phyloP scores from a whole-genome alignment of 2,888 invertebrate genomes.

The Athalia circularis region DNA sequence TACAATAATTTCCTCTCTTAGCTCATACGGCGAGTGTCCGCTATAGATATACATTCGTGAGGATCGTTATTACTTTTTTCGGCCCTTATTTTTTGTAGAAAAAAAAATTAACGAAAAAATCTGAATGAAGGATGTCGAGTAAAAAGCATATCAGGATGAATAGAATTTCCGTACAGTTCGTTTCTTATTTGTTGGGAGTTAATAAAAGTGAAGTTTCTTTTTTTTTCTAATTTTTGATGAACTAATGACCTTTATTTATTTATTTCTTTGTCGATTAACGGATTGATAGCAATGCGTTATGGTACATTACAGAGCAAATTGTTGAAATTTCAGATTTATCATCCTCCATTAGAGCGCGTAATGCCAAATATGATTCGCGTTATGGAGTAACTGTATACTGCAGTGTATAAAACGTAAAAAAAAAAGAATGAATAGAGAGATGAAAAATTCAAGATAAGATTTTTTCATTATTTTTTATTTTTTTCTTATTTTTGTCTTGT shows the following conservation, averaged over 20 bases:
- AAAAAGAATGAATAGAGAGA: not conserved
- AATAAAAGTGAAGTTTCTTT: not conserved
- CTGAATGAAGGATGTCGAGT: no score
- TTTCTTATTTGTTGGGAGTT: no score
- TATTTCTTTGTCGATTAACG: no score
- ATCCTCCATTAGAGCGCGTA: not conserved
- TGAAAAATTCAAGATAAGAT: conserved; percentile 2
- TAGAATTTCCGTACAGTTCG: no score
- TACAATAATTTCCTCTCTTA: conserved; percentile 12
- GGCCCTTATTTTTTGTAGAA: no score
- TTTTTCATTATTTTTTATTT: no score
- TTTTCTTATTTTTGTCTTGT: no score
- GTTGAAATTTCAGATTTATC: not conserved
- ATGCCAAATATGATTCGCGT: not conserved
- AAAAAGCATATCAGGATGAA: no score
- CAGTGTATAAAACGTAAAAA: not conserved
- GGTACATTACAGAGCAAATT: not conserved
- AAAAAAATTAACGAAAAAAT: no score
- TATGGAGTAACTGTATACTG: no score
- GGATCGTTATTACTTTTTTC: conserved; percentile 5
- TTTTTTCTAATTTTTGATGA: not conserved
- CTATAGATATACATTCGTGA: not conserved
- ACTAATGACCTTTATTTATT: no score
- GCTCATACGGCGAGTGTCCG: not conserved
- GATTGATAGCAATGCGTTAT: no score